phyloP scores from a whole-genome alignment of 2,113 vertebrate genomes.

The Antechinus flavipes region DNA sequence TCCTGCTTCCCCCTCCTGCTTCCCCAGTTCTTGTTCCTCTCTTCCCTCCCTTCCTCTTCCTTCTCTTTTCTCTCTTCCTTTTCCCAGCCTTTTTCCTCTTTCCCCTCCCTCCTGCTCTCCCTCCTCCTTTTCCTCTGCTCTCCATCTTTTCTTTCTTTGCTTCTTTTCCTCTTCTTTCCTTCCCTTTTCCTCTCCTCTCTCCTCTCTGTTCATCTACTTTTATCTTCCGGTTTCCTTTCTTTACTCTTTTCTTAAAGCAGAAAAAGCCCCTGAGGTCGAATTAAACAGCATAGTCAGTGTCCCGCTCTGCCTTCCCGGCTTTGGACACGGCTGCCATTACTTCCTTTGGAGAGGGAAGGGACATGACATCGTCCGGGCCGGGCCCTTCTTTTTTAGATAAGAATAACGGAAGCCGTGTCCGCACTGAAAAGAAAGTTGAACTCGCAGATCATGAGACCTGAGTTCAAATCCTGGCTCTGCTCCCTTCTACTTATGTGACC shows the following conservation, averaged over 20 bases:
- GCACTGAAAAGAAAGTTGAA: neutral
- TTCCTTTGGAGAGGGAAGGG: neutral
- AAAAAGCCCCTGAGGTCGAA: neutral
- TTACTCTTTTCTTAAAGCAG: neutral
- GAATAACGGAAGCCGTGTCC: neutral
- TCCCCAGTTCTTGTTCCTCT: neutral
- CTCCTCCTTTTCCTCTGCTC: neutral
- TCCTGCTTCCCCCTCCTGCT: neutral
- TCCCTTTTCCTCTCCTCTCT: neutral
- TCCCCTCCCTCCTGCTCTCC: neutral
- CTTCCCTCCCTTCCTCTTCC: neutral
- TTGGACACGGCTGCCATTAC: neutral
- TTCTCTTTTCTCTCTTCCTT: neutral
- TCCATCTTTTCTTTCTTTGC: neutral
- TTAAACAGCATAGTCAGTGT: no score
- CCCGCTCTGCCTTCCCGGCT: neutral
- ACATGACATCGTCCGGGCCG: neutral
- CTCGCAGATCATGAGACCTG: neutral
- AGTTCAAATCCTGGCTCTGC: neutral
- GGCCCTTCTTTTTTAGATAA: neutral
- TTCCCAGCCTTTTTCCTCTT: neutral
- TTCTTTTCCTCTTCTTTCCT: neutral
- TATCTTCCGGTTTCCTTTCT: neutral
- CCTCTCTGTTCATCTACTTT: neutral
- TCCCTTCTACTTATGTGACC: neutral